These are phyloP conservation scores for Eubucco bourcierii DNA, from an alignment of 2,113 vertebrate species.

Conservation along the genomic window DNA sequence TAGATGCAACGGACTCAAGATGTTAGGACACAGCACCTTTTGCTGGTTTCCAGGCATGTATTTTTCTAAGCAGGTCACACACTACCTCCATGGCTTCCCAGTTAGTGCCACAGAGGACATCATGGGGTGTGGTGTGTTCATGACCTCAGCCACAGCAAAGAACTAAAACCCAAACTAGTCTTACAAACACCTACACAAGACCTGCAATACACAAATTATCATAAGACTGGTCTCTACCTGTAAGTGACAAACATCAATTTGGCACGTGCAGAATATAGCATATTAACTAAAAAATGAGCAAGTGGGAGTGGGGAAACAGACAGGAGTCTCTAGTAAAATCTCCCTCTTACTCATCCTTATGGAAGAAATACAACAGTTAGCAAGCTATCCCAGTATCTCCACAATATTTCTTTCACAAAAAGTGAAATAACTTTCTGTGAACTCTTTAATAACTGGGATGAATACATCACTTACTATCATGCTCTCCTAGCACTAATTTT, in stretches of 20 bases:
- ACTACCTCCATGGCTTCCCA: neutral
- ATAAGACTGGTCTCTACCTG: neutral
- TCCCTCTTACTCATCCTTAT: neutral
- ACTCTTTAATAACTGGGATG: neutral
- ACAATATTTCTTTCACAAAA: conserved; percentile 4
- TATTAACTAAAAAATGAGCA: conserved; percentile 28
- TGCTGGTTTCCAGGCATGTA: neutral
- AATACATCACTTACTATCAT: neutral
- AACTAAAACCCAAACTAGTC: neutral
- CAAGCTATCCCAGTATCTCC: conserved; percentile 11
- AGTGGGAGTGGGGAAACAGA: neutral
- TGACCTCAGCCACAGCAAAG: neutral
- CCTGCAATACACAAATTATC: neutral
- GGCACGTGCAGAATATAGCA: conserved; percentile 10
- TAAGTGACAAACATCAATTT: neutral
- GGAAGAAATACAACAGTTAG: conserved; percentile 38
- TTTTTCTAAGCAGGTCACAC: neutral
- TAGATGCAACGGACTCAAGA: neutral
- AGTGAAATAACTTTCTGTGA: too few relatives aligned
- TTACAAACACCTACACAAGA: conserved; percentile 9
- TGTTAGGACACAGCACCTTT: neutral
- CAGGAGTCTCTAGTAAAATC: conserved; percentile 1
- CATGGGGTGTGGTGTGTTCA: neutral
- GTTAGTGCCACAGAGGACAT: neutral
- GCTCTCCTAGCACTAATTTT: neutral